These are phyloP conservation scores for Peromyscus aztecus DNA, from an alignment of 2,797 vertebrate genomes.

Conservation along the genomic window DNA sequence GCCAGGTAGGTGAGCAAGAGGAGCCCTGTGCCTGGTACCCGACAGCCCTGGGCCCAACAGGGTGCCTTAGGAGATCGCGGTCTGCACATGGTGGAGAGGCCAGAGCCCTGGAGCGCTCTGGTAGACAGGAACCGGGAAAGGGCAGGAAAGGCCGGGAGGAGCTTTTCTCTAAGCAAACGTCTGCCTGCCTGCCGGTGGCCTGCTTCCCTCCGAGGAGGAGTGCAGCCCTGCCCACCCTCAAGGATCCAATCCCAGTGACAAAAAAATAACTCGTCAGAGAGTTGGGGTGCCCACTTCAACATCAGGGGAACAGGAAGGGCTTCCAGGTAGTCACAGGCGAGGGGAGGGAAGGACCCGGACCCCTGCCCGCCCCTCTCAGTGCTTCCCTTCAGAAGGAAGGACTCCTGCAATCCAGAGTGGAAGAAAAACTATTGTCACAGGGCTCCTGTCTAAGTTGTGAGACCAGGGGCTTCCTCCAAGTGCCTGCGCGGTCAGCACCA, in stretches of 20 bases:
- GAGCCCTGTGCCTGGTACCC: conserved; percentile 65
- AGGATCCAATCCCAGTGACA: neutral
- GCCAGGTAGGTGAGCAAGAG: conserved; percentile 89
- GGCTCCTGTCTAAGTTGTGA: neutral
- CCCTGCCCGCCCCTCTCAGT: neutral
- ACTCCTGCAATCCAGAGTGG: neutral
- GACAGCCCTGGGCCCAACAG: neutral
- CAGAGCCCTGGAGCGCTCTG: no score
- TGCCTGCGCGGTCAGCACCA: neutral
- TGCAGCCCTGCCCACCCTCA: neutral
- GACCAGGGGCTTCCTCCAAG: no score
- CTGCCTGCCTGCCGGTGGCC: neutral
- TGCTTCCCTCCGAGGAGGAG: neutral
- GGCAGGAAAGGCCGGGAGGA: neutral
- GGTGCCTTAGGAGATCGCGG: conserved; percentile 82
- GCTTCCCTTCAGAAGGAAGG: neutral
- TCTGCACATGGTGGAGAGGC: neutral
- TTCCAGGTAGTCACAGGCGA: neutral
- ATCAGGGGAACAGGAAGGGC: neutral
- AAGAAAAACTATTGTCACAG: neutral
- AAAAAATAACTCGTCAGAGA: neutral
- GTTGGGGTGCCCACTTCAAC: neutral
- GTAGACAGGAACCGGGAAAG: neutral
- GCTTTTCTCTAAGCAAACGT: neutral
- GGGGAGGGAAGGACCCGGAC: neutral